Percentiles rank a stretch among this genome's conserved stretches.
Conservation (phyloP, 2,888 invertebrate genomes). For the Alentia gelatinosa region DNA sequence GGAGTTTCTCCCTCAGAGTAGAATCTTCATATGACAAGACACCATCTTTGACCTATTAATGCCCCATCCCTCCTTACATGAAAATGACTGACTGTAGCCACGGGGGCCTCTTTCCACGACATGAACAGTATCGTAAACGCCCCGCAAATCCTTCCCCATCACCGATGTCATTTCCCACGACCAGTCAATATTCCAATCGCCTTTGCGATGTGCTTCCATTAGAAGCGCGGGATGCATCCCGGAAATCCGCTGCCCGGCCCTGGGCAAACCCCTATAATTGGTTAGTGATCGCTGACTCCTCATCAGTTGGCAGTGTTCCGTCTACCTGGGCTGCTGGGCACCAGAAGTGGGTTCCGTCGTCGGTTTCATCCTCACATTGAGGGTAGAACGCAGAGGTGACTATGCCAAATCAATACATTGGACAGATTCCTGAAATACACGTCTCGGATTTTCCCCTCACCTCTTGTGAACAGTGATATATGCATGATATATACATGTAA, state of each 20-base stretch:
- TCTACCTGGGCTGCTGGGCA: neutral
- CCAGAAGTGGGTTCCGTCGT: neutral
- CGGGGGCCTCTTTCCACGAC: too few species aligned
- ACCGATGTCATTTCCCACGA: neutral
- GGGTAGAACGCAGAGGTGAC: neutral
- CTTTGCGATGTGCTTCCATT: neutral
- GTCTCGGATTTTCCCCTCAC: too few species aligned
- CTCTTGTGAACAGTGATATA: too few species aligned
- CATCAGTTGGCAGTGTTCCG: neutral
- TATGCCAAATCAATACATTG: neutral
- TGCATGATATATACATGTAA: too few species aligned
- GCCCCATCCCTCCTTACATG: too few species aligned
- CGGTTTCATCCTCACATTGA: neutral
- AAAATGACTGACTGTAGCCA: too few species aligned
- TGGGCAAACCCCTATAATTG: neutral
- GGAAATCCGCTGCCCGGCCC: neutral
- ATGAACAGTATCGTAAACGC: too few species aligned
- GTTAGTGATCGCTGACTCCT: conserved; percentile 2
- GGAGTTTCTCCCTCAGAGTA: too few species aligned
- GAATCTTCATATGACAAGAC: too few species aligned
- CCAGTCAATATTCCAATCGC: neutral
- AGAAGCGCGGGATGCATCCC: neutral
- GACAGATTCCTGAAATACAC: too few species aligned
- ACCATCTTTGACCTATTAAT: too few species aligned
- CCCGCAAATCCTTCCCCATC: neutral